Evolutionary conservation across 2,113 vertebrate species (phyloP).

Genomic region (Chaetorhynchus papuensis): DNA sequence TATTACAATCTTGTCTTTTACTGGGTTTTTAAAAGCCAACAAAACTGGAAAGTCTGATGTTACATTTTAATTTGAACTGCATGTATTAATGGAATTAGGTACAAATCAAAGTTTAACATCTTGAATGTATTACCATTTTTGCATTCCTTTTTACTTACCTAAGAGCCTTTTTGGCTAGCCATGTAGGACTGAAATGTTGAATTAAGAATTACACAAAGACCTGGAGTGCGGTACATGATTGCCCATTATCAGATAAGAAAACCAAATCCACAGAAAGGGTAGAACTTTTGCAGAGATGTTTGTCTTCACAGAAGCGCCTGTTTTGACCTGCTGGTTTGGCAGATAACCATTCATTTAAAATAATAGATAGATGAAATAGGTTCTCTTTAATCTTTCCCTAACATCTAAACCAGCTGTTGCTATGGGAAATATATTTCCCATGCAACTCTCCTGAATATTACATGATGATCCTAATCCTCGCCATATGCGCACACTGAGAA

Average conservation of each 20-base stretch:
- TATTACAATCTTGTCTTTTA: neutral
- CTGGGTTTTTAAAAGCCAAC: neutral
- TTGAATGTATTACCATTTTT: slow-evolving; percentile 46
- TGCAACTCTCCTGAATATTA: slow-evolving; percentile 54
- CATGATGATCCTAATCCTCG: slow-evolving; percentile 7
- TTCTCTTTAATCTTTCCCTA: slow-evolving; percentile 48
- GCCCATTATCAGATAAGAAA: slow-evolving; percentile 19
- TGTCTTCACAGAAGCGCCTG: neutral
- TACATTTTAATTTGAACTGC: slow-evolving; percentile 10
- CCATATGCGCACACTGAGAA: neutral
- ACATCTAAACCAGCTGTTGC: slow-evolving; percentile 55
- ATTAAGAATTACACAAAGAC: slow-evolving; percentile 14
- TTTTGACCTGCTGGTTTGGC: slow-evolving; percentile 50
- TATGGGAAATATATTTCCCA: slow-evolving; percentile 42
- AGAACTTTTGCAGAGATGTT: neutral
- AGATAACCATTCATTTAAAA: slow-evolving; percentile 43
- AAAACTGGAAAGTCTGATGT: neutral
- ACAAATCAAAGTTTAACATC: slow-evolving; percentile 41
- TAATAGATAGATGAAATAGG: slow-evolving; percentile 39
- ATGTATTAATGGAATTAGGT: slow-evolving; percentile 18
- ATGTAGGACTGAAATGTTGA: neutral
- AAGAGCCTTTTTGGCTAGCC: neutral
- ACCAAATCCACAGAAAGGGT: neutral
- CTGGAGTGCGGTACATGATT: neutral
- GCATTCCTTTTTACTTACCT: slow-evolving; percentile 47